A percentile compares a stretch with the other conserved stretches of the same genome.
Conservation (phyloP, 2,888 invertebrate species). For the Rhimphoctona megacephalus region DNA sequence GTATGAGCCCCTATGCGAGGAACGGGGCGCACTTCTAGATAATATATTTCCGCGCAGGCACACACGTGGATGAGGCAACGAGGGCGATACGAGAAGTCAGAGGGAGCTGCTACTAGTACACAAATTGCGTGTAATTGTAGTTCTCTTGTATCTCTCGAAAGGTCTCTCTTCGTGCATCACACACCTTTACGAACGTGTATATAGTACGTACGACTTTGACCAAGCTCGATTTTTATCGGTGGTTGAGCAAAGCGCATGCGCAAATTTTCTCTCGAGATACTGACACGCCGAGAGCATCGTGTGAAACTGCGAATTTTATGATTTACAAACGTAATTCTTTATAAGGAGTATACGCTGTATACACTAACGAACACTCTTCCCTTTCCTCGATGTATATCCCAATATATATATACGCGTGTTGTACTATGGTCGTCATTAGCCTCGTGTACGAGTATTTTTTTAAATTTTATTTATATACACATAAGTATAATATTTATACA, state of each 20-base stretch:
- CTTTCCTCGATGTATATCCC: not conserved
- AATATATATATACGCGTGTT: constrained; percentile 14
- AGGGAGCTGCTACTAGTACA: constrained; percentile 70
- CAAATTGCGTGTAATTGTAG: constrained; percentile 82
- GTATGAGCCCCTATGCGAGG: not conserved
- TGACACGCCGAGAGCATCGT: constrained; percentile 72
- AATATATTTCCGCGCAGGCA: constrained; percentile 4
- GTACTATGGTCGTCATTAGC: constrained; percentile 21
- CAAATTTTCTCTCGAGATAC: constrained; percentile 12
- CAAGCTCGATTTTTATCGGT: constrained; percentile 7
- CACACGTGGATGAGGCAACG: constrained; percentile 55
- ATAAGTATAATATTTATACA: constrained; percentile 48
- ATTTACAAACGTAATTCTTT: constrained; percentile 78
- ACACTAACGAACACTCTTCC: not conserved
- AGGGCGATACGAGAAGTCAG: constrained; percentile 27
- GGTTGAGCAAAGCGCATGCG: not conserved
- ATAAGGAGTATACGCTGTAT: constrained; percentile 50
- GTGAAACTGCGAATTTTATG: constrained; percentile 81
- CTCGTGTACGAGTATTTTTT: constrained; percentile 27
- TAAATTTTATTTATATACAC: constrained; percentile 22
- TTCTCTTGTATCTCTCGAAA: constrained; percentile 41
- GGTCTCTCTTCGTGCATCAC: constrained; percentile 34
- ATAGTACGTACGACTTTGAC: not conserved
- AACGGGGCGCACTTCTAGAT: not conserved
- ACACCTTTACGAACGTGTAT: not conserved